Percentiles rank a stretch among this genome's conserved stretches.
phyloP scores from a whole-genome alignment of 2,797 vertebrate genomes.

The Meda fulgida region DNA sequence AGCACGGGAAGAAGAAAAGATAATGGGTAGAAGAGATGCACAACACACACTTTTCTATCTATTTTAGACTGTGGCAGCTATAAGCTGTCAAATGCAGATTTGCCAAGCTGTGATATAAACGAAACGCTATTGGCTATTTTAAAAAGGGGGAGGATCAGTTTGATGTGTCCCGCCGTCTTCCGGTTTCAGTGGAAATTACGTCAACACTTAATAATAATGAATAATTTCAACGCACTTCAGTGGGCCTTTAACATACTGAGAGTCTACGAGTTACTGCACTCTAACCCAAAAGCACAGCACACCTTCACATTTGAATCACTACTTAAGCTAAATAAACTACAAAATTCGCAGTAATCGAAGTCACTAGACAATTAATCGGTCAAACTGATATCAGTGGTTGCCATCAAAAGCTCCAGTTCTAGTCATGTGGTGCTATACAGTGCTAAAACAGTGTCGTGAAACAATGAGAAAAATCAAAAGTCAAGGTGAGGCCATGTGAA shows the following conservation, averaged over 20 bases:
- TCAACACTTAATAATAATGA: too few species aligned
- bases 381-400: background rate
- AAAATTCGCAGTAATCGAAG: background rate
- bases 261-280: background rate
- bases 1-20: too few species aligned
- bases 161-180: background rate
- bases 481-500: conserved; percentile 4
- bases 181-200: background rate
- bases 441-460: background rate
- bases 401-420: background rate
- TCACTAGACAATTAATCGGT: background rate
- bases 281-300: too few species aligned
- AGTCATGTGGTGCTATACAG: background rate
- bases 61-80: too few species aligned
- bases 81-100: too few species aligned
- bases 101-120: too few species aligned
- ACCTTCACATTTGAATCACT: background rate
- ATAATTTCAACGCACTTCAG: too few species aligned
- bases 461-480: background rate
- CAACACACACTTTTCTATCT: too few species aligned
- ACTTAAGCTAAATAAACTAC: background rate
- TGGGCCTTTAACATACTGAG: background rate
- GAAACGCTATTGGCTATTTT: too few species aligned
- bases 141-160: too few species aligned
- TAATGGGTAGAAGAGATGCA: too few species aligned